Base-by-base conservation (phyloP, 1,140 invertebrate species). In the Hermatobates lingyangjiaoensis region DNA sequence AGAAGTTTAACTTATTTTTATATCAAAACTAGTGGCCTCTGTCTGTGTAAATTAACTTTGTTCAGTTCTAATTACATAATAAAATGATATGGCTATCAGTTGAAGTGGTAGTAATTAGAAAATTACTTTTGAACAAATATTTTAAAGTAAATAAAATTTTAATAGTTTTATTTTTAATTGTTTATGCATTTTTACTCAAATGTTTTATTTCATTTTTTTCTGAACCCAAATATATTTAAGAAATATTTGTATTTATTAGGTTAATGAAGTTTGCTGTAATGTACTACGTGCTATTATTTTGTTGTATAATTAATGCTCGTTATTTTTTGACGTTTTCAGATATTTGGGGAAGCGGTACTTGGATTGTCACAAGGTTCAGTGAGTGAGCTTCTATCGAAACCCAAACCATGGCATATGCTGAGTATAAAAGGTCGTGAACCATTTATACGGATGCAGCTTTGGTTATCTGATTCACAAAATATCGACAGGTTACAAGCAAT, bases 331-430 rank as follows among this genome's bases (percentile, higher is more conserved):
- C 45, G 56, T 45, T 66, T 69, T 3, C 63, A 83, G 74, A 87
- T 97, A 50, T 97, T 97, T 62, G 93, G 93, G 18, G 93, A 98
- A 70, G 89, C 88, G 0, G 92, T 98, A 24, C 69, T 97, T 0
- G 93, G 92, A 0, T 70, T 97, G 14, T 95, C 90, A 2, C 93
- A 98, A 67, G 94, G 93, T 18, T 96, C 92, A 0, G 93, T 97
- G 1, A 94, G 89, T 62, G 94, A 98, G 68, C 68, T 98, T 15
- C 71, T 98, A 0, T 95, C 91, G 44, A 97, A 98, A 68, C 94
- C 94, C 1, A 97, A 97, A 63, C 93, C 93, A 0, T 98, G 94
- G 94, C 90, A 95, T 62, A 95, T 97, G 91, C 74, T 98, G 5
- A 95, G 90, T 59, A 94, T 97, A 63, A 98, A 98, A 67, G 93